Evolutionary conservation across 2,113 vertebrate genomes (phyloP).

Genomic region (Erythrocebus patas): DNA sequence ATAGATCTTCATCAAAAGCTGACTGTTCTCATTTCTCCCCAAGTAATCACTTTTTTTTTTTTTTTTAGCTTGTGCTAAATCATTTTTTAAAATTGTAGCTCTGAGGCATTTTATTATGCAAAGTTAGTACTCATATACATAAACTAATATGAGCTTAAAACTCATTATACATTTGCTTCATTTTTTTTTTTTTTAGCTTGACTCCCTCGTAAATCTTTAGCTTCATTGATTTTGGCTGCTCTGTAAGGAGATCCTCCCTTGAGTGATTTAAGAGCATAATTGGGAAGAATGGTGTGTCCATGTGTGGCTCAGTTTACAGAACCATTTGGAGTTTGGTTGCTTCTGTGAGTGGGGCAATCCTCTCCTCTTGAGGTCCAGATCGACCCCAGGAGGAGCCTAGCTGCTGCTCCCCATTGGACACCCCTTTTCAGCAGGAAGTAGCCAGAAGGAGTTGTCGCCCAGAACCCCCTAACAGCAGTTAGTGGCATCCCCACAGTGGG

Average conservation of each 20-base stretch:
- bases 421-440: no score
- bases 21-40: not conserved
- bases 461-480: no score
- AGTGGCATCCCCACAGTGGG: no score
- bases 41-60: not conserved
- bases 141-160: conserved; percentile 54
- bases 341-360: no score
- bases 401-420: no score
- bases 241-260: conserved; percentile 94
- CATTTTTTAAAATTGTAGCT: conserved; percentile 50
- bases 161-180: conserved; percentile 74
- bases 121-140: conserved; percentile 52
- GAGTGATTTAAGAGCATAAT: no score
- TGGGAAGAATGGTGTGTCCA: no score
- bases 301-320: conserved; percentile 63
- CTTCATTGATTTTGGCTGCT: conserved; percentile 98
- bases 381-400: no score
- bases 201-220: conserved; percentile 94
- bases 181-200: conserved; percentile 87
- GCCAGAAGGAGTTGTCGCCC: no score
- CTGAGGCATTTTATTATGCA: conserved; percentile 75
- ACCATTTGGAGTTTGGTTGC: not conserved
- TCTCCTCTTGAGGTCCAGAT: no score
- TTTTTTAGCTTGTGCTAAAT: not conserved
- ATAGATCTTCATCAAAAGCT: not conserved